Conservation (phyloP, 1,140 invertebrate species). For the Zaprionus inermis region DNA sequence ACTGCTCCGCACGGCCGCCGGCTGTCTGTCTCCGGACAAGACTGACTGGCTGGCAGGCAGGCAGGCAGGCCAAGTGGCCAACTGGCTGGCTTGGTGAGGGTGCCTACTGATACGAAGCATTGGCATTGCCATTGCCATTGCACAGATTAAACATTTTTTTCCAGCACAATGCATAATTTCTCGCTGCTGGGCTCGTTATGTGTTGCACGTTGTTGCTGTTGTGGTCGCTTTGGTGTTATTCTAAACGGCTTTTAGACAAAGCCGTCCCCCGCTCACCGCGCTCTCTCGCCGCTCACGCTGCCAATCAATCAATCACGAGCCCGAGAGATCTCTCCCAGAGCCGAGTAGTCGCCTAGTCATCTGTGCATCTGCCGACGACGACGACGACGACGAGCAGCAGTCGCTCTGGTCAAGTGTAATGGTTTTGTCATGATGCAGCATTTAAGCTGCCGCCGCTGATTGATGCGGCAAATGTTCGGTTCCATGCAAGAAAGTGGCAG, state of each 20-base stretch:
- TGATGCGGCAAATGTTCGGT: constrained; percentile 59
- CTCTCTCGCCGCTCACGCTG: constrained; percentile 64
- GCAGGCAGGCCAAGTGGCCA: background rate
- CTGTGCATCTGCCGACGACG: constrained; percentile 78
- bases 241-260: constrained; percentile 82
- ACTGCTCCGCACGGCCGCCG: constrained; percentile 46
- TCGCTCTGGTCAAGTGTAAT: constrained; percentile 75
- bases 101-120: constrained; percentile 31
- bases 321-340: constrained; percentile 56
- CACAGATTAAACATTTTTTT: constrained; percentile 75
- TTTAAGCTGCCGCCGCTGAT: constrained; percentile 80
- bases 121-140: constrained; percentile 53
- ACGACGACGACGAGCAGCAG: too few relatives aligned
- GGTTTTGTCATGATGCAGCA: constrained; percentile 82
- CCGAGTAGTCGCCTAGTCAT: constrained; percentile 69
- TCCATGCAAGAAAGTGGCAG: constrained; percentile 60
- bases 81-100: constrained; percentile 34
- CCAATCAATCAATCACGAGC: constrained; percentile 79
- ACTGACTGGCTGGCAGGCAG: constrained; percentile 10
- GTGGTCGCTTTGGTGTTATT: constrained; percentile 65
- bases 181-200: constrained; percentile 60
- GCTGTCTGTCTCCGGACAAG: background rate
- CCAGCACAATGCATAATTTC: constrained; percentile 75
- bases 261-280: constrained; percentile 21
- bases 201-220: constrained; percentile 13